phyloP scores from a whole-genome alignment of 2,888 invertebrate genomes.

The Cephus pulcher region DNA sequence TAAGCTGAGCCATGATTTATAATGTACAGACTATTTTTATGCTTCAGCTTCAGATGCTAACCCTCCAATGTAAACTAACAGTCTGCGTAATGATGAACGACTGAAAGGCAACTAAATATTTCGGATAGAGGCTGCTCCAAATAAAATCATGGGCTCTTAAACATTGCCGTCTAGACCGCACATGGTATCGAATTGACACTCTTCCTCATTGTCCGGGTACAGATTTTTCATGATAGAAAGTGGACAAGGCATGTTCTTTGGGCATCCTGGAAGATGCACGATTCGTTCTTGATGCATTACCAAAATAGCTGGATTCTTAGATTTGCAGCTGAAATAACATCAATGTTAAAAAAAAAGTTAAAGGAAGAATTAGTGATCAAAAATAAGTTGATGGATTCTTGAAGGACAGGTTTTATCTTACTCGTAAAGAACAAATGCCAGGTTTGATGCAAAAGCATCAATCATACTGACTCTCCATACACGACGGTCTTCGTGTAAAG shows the following conservation, averaged over 20 bases:
- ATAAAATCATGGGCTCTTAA: not conserved
- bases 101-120: not conserved
- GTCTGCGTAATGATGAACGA: not conserved
- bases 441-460: constrained; percentile 83
- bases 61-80: not conserved
- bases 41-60: not conserved
- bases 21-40: not conserved
- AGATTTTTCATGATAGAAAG: constrained; percentile 70
- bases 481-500: constrained; percentile 65
- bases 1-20: not conserved
- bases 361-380: constrained; percentile 5
- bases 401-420: constrained; percentile 60
- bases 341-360: constrained; percentile 8
- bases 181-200: constrained; percentile 77
- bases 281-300: constrained; percentile 81
- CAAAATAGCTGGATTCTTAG: constrained; percentile 67
- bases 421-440: constrained; percentile 82
- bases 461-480: constrained; percentile 72
- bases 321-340: constrained; percentile 68
- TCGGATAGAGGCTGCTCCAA: not conserved
- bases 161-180: constrained; percentile 65
- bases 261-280: constrained; percentile 78
- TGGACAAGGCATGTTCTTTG: constrained; percentile 72
- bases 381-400: not conserved
- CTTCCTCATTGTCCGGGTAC: constrained; percentile 72